Conservation (phyloP, 2,888 invertebrate genomes). For the Silvanus unidentatus region DNA sequence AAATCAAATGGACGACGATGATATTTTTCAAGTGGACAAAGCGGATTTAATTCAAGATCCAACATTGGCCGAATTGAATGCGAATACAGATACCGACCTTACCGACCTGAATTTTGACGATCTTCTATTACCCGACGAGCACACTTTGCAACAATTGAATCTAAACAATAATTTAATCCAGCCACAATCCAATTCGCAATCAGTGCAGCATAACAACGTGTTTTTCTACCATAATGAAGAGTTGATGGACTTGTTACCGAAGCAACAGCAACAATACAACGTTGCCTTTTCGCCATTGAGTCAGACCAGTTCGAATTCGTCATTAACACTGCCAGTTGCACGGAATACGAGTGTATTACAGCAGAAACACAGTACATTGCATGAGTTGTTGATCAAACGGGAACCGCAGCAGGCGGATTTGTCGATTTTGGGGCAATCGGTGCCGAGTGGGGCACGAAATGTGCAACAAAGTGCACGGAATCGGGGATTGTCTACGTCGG, state of each 20-base stretch:
- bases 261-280: slow-evolving; percentile 28
- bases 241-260: no score
- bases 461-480: slow-evolving; percentile 11
- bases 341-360: slow-evolving; percentile 37
- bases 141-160: slow-evolving; percentile 43
- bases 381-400: slow-evolving; percentile 64
- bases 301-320: slow-evolving; percentile 60
- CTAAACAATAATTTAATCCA: slow-evolving; percentile 4
- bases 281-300: slow-evolving; percentile 62
- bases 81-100: slow-evolving; percentile 48
- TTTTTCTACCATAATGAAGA: no score
- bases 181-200: slow-evolving; percentile 7
- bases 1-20: slow-evolving; percentile 74
- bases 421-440: slow-evolving; percentile 56
- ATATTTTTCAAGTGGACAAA: slow-evolving; percentile 84
- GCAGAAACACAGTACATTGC: slow-evolving; percentile 49
- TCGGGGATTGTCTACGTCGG: slow-evolving; percentile 74
- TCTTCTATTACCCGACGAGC: slow-evolving; percentile 67
- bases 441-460: slow-evolving; percentile 48
- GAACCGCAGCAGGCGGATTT: slow-evolving; percentile 56
- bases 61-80: slow-evolving; percentile 78
- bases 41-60: slow-evolving; percentile 77
- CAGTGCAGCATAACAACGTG: neutral
- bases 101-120: slow-evolving; percentile 84
- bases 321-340: slow-evolving; percentile 49